Conservation (phyloP, 2,113 vertebrate species). For the Microtus ochrogaster region DNA sequence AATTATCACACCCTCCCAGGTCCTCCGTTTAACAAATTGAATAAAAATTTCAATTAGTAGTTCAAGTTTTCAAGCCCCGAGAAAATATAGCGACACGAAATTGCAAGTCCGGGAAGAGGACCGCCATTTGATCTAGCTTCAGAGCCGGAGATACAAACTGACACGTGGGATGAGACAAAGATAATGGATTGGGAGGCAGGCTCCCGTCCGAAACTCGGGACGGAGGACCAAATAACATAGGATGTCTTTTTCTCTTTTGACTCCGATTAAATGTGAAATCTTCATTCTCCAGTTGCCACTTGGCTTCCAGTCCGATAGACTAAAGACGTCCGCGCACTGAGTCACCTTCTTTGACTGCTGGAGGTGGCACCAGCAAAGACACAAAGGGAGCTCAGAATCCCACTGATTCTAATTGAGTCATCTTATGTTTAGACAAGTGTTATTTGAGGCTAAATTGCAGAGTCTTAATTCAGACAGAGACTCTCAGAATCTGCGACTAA, state of each 20-base stretch:
- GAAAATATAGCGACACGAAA: constrained; percentile 58
- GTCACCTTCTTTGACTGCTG: constrained; percentile 49
- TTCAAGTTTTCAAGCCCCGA: constrained; percentile 64
- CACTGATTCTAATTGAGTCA: constrained; percentile 75
- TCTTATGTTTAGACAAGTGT: constrained; percentile 79
- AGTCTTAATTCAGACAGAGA: constrained; percentile 76
- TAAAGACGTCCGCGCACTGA: constrained; percentile 41
- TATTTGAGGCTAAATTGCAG: constrained; percentile 77
- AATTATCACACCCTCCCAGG: constrained; percentile 67
- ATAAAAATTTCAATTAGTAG: constrained; percentile 71
- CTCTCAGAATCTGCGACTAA: constrained; percentile 58
- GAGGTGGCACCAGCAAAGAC: constrained; percentile 34
- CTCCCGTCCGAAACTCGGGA: constrained; percentile 54
- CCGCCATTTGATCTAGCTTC: constrained; percentile 18
- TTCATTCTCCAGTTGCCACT: constrained; percentile 62
- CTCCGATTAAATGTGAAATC: constrained; percentile 72
- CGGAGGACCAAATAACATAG: constrained; percentile 40
- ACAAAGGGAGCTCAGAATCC: constrained; percentile 52
- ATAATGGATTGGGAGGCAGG: constrained; percentile 26
- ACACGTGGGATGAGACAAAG: constrained; percentile 45
- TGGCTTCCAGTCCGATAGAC: constrained; percentile 36
- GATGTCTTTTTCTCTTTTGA: constrained; percentile 66
- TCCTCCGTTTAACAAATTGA: constrained; percentile 65
- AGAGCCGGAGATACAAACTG: constrained; percentile 44
- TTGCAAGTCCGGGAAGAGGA: constrained; percentile 57